Evolutionary conservation across 2,888 invertebrate species (phyloP), one percentile per base, ranked within the genome.

Genomic region (Venustoraphidia nigricollis): DNA sequence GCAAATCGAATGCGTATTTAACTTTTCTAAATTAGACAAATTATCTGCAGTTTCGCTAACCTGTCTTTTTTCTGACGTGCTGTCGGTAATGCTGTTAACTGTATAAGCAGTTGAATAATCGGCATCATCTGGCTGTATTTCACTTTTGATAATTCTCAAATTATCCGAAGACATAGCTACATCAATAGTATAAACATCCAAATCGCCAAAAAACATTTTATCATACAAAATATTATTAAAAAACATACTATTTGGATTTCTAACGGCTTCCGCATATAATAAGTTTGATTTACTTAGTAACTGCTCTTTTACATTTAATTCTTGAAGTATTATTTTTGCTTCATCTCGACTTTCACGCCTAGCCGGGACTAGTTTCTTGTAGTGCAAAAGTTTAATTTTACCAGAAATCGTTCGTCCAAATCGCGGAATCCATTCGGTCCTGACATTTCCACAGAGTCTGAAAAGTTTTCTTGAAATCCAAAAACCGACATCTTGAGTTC

Each of bases 401-500:
- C 62, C 65, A 5, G 43, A 37, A 4, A 53, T 10, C 4, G 59
- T 58, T n/a, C 35, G 52, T 1, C 58, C 60, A 41, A 67, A 48
- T 35, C 50, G 54, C 2, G 65, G 64, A 8, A 66, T 52, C 41
- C 53, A 51, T 44, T 58, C 54, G 5, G 50, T 48, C 35, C 53
- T 50, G 1, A 62, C 54, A 2, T 40, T 46, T 9, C 36, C 35
- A 6, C 66, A 56, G 10, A 76, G 58, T 34, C 76, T 62, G 1
- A 72, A 56, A 34, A 77, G 62, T 50, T 66, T 65, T 2, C 55
- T 60, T 0, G 71, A 71, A 5, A 66, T 56, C 78, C 78, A 77
- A 10, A 77, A 56, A 0, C 77, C 78, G 1, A 77, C 74, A 55
- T 76, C 69, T 53, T 72, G 72, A 8, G 53, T 60, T 1, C 68